Conservation (phyloP, 2,113 vertebrate genomes). For the Promerops cafer region DNA sequence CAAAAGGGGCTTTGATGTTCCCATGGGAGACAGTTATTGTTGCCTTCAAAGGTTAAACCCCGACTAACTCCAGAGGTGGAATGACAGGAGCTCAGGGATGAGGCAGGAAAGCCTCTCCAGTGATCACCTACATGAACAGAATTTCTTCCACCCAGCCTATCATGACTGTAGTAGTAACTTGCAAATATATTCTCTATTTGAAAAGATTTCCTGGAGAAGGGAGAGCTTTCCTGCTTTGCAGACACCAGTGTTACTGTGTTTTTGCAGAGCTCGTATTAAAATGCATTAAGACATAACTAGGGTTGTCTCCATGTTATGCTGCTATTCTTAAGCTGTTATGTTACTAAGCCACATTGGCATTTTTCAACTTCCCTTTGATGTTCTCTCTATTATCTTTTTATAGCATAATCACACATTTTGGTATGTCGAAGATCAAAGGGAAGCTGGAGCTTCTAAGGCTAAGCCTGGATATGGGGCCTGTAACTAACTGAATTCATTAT, state of each 20-base stretch:
- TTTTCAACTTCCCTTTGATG: constrained; percentile 61
- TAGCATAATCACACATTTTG: constrained; percentile 70
- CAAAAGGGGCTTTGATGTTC: constrained; percentile 53
- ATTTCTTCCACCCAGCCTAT: neutral
- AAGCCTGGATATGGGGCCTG: constrained; percentile 57
- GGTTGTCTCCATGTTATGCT: constrained; percentile 66
- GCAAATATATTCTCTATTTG: neutral
- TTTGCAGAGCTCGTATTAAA: constrained; percentile 53
- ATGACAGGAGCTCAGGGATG: constrained; percentile 15
- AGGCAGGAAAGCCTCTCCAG: neutral
- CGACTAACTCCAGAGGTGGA: neutral
- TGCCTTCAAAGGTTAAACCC: constrained; percentile 51
- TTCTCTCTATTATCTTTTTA: constrained; percentile 69
- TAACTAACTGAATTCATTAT: constrained; percentile 74
- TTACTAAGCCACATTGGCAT: constrained; percentile 59
- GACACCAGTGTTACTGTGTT: neutral
- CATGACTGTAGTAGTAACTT: neutral
- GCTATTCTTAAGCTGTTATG: constrained; percentile 67
- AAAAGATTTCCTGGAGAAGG: neutral
- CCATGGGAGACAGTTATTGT: constrained; percentile 19
- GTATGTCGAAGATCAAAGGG: constrained; percentile 66
- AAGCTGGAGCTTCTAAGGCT: constrained; percentile 67
- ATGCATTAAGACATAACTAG: constrained; percentile 65
- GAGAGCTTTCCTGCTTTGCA: neutral
- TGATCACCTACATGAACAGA: neutral